A percentile compares a stretch with the other conserved stretches of the same genome.
phyloP scores from a whole-genome alignment of 2,797 vertebrate species.

The Cuniculus paca region DNA sequence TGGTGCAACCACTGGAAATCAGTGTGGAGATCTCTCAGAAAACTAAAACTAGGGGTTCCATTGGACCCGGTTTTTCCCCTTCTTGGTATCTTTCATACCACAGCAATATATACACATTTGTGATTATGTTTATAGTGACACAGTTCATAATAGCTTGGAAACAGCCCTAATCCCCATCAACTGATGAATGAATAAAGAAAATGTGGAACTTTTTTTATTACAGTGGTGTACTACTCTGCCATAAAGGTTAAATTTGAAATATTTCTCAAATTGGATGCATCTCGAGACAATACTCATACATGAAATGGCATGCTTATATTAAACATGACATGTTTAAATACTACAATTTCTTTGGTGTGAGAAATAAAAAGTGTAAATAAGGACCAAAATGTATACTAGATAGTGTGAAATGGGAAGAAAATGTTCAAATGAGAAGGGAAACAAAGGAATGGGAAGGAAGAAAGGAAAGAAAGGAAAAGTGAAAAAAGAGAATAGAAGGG shows the following conservation, averaged over 20 bases:
- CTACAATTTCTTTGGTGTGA: neutral
- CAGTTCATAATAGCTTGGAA: neutral
- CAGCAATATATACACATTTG: neutral
- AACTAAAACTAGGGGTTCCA: too few relatives aligned
- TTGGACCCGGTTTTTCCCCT: neutral
- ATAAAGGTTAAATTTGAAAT: neutral
- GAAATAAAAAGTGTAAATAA: neutral
- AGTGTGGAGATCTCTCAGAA: neutral
- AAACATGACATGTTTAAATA: neutral
- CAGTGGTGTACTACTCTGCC: neutral
- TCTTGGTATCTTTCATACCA: neutral
- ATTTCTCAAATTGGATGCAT: neutral
- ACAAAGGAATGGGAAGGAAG: neutral
- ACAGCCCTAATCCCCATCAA: neutral
- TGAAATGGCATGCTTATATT: neutral
- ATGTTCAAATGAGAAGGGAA: neutral
- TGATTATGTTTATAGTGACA: neutral
- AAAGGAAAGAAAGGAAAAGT: neutral
- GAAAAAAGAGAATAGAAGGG: neutral
- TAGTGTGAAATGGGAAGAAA: neutral
- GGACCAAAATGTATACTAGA: neutral
- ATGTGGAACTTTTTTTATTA: neutral
- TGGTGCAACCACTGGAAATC: neutral
- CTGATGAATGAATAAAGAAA: neutral
- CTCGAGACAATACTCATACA: neutral